phyloP scores from a whole-genome alignment of 2,888 invertebrate species.

The Erynnis tages region DNA sequence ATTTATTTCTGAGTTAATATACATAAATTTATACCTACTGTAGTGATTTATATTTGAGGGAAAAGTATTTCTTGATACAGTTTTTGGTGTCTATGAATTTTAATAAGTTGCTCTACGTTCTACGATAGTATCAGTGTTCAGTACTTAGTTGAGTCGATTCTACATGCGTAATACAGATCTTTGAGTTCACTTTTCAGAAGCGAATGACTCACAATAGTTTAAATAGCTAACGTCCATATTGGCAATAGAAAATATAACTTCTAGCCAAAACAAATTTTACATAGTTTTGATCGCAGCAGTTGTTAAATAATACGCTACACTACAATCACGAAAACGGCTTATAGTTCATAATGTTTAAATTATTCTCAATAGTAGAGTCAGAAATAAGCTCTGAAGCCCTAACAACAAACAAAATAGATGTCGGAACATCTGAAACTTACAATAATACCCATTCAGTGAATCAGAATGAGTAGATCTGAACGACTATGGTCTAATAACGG shows the following conservation, averaged over 20 bases:
- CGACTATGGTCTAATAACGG: conserved; percentile 62
- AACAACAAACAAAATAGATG: conserved; percentile 56
- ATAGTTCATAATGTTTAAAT: conserved; percentile 21
- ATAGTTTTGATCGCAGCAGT: background rate
- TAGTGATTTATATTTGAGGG: background rate
- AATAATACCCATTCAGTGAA: conserved; percentile 62
- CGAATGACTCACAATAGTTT: too few relatives aligned
- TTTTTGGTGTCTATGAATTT: too few relatives aligned
- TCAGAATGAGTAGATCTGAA: conserved; percentile 60
- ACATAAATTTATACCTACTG: conserved; percentile 1
- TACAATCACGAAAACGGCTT: conserved; percentile 3
- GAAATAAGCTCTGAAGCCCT: conserved; percentile 44
- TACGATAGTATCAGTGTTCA: too few relatives aligned
- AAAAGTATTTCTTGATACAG: too few relatives aligned
- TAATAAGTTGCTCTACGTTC: too few relatives aligned
- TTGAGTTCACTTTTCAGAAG: too few relatives aligned
- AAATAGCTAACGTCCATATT: too few relatives aligned
- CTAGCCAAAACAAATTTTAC: background rate
- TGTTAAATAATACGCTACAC: conserved; percentile 6
- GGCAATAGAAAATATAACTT: too few relatives aligned
- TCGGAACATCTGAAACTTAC: conserved; percentile 54
- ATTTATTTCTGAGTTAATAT: conserved; percentile 51
- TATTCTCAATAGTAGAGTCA: conserved; percentile 22
- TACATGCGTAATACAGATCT: too few relatives aligned
- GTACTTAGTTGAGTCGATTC: too few relatives aligned